Base-by-base conservation (phyloP, 2,888 invertebrate species). In the Lymantria dispar region DNA sequence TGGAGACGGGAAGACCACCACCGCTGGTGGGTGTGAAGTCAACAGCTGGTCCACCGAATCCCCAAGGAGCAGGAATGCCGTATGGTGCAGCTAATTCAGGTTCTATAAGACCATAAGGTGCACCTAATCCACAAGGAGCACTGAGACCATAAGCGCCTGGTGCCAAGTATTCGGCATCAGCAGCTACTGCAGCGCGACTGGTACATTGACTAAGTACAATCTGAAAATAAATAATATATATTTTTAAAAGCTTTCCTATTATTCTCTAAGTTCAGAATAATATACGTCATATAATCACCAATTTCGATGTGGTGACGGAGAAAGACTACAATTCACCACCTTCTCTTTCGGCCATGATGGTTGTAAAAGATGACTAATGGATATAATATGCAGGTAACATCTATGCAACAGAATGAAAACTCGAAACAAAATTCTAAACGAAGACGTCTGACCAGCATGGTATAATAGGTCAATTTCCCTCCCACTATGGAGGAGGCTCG, bases 1-100 rank as follows among this genome's bases (percentile, higher is more conserved):
- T 81, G 50, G 70, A 53, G 0, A 78, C 62, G 7, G 70, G 60
- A 11, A 84, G 70, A 12, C 74, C 74, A 8, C 76, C 79, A 0
- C 80, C 80, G 29, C 62, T 74, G 12, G 72, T 73, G 8, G 74
- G 46, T 5, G 70, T 70, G 10, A 73, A 44, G 1, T 65, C 64
- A 2, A 67, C 64, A 8, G 62, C 59, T 1, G 40, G 13, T 2
- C 3, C 12, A 8, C 36, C 36, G 7, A 38, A 38, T 12, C 38
- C 12, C 38, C 38, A 38, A 36, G 11, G 36, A 38, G n/a, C 12
- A 38, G 12, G 8, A 11, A 12, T 8, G n/a, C 12, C 38, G 12
- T 12, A 38, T 1, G 38, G 38, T 12, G 12, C 12, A 1, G n/a
- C 38, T n/a, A 12, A 38, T n/a, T 7, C 12, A 12, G 38, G 12